Evolutionary conservation across 2,113 vertebrate genomes (phyloP), one percentile per base, ranked within the genome.

Genomic region (Pyrgilauda ruficollis): DNA sequence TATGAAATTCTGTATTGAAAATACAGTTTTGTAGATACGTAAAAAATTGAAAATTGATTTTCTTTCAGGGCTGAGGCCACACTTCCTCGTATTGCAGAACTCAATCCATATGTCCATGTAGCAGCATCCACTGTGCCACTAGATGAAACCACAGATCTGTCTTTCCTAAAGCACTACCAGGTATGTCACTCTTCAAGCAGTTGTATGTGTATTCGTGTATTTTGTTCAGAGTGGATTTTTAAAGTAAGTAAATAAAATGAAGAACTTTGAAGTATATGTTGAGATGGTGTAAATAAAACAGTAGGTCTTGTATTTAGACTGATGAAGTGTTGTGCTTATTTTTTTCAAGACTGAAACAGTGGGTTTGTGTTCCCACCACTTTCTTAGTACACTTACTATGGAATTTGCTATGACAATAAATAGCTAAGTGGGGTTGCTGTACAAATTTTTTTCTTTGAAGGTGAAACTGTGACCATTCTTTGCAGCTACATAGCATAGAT

Each of bases 51-150:
- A 87, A 47, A 22, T 37, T 83, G 12, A 15, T 68, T 30, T 85
- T 88, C 26, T 96, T 96, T 95, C 94, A 99, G 99, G 94, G 99
- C 99, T 89, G 99, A 99, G 94, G 98, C 99, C 43, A 98, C 99
- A 4, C 98, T 99, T 97, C 97, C 97, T 52, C 98, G 89, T 66
- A 98, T 99, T 79, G 98, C 98, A 76, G 99, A 99, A 92, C 97
- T 99, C 89, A 99, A 99, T 97, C 99, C 99, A 1, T 99, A 99
- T 46, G 99, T 99, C 76, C 98, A 98, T 63, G 98, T 99, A 74
- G 98, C 98, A 78, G 97, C 98, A 64, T 99, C 98, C 18, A 97
- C 97, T 84, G 86, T 97, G 59, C 91, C 97, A 59, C 96, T 99
- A 68, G 98, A 98, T 72, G 98, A 99, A 94, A 98, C 91, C 35